Percentiles rank a stretch among this genome's conserved stretches.
phyloP scores from a whole-genome alignment of 2,888 invertebrate species.

The Leucania comma region DNA sequence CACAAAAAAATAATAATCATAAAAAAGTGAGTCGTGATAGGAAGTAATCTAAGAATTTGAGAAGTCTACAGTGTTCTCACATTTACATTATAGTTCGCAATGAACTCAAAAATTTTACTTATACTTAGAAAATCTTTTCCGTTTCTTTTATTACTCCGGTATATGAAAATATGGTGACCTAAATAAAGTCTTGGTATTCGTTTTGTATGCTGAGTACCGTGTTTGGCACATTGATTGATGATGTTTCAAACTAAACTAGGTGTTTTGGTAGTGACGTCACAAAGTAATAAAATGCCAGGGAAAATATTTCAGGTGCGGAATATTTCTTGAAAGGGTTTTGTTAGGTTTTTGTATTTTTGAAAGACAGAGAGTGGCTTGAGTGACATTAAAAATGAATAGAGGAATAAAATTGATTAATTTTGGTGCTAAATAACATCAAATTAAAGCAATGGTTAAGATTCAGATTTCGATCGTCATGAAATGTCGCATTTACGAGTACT shows the following conservation, averaged over 20 bases:
- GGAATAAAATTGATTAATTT: background rate
- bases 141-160: background rate
- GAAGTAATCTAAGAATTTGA: no score
- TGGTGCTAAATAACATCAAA: no score
- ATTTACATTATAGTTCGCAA: no score
- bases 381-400: background rate
- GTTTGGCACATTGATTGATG: conserved; percentile 47
- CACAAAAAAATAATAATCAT: no score
- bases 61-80: no score
- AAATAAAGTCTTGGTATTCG: conserved; percentile 18
- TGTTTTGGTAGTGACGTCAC: conserved; percentile 12
- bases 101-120: no score
- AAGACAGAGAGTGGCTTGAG: no score
- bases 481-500: no score
- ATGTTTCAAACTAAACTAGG: conserved; percentile 22
- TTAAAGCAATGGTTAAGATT: no score
- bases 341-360: background rate
- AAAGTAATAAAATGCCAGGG: background rate
- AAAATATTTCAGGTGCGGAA: conserved; percentile 1
- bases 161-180: conserved; percentile 31
- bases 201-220: conserved; percentile 35
- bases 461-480: no score
- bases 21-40: no score
- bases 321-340: background rate
- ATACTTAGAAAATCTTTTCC: background rate